Percentiles rank a stretch among this genome's conserved stretches.
Evolutionary conservation across 2,113 vertebrate species (phyloP).

Genomic region (Lipotes vexillifer): DNA sequence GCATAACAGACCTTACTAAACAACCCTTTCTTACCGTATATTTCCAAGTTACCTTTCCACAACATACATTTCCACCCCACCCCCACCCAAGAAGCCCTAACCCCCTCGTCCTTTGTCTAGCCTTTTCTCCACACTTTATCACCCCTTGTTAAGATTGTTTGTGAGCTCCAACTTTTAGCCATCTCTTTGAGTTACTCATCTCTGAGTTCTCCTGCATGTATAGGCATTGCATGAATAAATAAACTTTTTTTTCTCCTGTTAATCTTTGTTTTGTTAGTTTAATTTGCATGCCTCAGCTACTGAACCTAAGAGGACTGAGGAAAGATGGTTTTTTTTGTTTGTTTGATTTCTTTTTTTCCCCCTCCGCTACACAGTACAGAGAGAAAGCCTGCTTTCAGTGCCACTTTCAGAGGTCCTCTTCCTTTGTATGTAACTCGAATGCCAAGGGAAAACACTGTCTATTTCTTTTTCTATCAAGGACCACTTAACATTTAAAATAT

Average conservation of each 20-base stretch:
- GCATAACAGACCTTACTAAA: not conserved
- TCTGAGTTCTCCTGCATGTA: not conserved
- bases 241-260: not conserved
- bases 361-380: not conserved
- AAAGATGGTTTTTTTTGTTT: not conserved
- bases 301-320: not conserved
- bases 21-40: too few relatives aligned
- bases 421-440: not conserved
- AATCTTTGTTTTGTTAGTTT: not conserved
- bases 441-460: not conserved
- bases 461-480: not conserved
- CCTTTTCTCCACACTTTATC: not conserved
- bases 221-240: not conserved
- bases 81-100: not conserved
- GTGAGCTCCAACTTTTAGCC: not conserved
- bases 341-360: too few relatives aligned
- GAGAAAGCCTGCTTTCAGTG: not conserved
- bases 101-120: not conserved
- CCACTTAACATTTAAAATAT: not conserved
- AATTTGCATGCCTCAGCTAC: not conserved
- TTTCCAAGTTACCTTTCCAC: not conserved
- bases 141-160: not conserved
- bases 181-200: not conserved
- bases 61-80: not conserved
- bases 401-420: not conserved